Conservation (phyloP, 2,888 invertebrate genomes). For the Vanessa cardui region DNA sequence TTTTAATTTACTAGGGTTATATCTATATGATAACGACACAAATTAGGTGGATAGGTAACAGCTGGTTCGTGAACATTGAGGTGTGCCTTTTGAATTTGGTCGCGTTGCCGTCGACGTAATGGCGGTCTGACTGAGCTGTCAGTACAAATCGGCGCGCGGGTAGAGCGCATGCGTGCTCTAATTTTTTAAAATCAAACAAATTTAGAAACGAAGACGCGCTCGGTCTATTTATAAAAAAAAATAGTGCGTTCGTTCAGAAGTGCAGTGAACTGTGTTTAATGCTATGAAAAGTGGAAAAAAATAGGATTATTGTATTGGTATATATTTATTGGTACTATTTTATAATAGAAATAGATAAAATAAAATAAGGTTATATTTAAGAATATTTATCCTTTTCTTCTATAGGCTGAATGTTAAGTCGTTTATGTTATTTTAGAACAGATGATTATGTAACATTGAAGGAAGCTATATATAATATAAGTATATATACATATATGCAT, state of each 20-base stretch:
- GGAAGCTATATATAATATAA: too few relatives aligned
- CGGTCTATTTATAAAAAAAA: slow-evolving; percentile 57
- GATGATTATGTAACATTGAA: too few relatives aligned
- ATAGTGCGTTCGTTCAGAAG: slow-evolving; percentile 57
- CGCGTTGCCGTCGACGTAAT: slow-evolving; percentile 42
- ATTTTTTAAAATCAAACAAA: slow-evolving; percentile 39
- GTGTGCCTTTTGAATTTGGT: slow-evolving; percentile 47
- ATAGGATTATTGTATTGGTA: slow-evolving; percentile 33
- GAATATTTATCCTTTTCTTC: too few relatives aligned
- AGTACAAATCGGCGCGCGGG: slow-evolving; percentile 63
- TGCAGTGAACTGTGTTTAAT: slow-evolving; percentile 66
- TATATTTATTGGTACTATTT: slow-evolving; percentile 15
- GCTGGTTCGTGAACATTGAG: neutral
- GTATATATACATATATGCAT: too few relatives aligned
- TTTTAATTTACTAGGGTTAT: slow-evolving; percentile 42
- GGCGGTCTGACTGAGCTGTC: slow-evolving; percentile 44
- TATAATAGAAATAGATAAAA: neutral
- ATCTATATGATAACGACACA: slow-evolving; percentile 32
- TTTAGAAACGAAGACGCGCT: slow-evolving; percentile 38
- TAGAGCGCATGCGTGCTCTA: slow-evolving; percentile 58
- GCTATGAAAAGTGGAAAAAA: slow-evolving; percentile 40
- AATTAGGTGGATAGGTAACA: slow-evolving; percentile 36
- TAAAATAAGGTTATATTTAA: neutral
- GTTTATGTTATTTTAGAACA: too few relatives aligned
- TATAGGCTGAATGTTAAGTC: too few relatives aligned